phyloP scores from a whole-genome alignment of 2,888 invertebrate species.

The Phymatocera aterrima region DNA sequence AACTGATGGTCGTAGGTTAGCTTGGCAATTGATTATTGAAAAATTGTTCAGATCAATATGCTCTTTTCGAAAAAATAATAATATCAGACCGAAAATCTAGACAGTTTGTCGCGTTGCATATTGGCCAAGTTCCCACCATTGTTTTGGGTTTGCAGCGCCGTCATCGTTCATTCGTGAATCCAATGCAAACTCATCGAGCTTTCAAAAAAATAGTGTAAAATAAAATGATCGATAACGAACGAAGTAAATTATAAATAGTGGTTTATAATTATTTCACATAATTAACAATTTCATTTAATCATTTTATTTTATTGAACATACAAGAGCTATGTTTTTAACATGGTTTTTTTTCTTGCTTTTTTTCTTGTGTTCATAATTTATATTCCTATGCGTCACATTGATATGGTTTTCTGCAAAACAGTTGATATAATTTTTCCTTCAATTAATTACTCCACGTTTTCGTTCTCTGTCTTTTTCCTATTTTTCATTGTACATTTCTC shows the following conservation, averaged over 20 bases:
- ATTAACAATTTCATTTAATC: constrained; percentile 67
- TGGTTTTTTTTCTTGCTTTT: not conserved
- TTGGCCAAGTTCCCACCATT: too few species aligned
- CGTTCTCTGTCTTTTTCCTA: not conserved
- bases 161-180: too few species aligned
- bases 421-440: constrained; percentile 34
- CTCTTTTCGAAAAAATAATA: too few species aligned
- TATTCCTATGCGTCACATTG: constrained; percentile 63
- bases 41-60: too few species aligned
- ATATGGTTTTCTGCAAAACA: constrained; percentile 61
- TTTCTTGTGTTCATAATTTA: constrained; percentile 50
- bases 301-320: constrained; percentile 65
- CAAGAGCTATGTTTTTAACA: constrained; percentile 61
- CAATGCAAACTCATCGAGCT: not conserved
- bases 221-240: not conserved
- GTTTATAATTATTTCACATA: too few species aligned
- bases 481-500: not conserved
- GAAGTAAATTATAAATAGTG: not conserved
- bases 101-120: too few species aligned
- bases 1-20: too few species aligned
- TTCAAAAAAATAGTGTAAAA: not conserved
- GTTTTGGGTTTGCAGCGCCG: too few species aligned
- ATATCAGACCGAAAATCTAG: too few species aligned
- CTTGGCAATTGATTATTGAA: too few species aligned
- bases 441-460: not conserved